phyloP scores from a whole-genome alignment of 2,888 invertebrate species.

The Palloptera scutellata region DNA sequence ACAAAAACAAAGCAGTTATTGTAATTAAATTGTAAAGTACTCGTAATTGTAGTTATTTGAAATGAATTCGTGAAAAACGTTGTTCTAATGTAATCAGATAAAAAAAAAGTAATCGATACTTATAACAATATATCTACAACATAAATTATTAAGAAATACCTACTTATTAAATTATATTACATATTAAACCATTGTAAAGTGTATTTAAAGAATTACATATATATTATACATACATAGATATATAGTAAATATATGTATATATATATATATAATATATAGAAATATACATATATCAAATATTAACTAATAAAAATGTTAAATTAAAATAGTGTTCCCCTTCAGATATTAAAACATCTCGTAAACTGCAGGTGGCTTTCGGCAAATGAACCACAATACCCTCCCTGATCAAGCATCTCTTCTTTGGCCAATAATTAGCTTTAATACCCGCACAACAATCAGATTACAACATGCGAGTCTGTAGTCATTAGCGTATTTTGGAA shows the following conservation, averaged over 20 bases:
- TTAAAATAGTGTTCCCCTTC: constrained; percentile 10
- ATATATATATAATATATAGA: constrained; percentile 28
- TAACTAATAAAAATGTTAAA: constrained; percentile 28
- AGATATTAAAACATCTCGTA: too few species aligned
- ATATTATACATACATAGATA: constrained; percentile 30
- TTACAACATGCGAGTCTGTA: too few species aligned
- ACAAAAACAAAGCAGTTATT: constrained; percentile 5
- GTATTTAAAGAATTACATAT: constrained; percentile 32
- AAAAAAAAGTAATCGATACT: constrained; percentile 26
- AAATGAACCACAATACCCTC: too few species aligned
- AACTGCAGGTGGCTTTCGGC: too few species aligned
- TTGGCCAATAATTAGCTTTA: too few species aligned
- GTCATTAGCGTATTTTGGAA: too few species aligned
- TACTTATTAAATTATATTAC: constrained; percentile 3
- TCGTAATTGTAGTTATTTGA: constrained; percentile 19
- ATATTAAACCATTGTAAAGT: constrained; percentile 26
- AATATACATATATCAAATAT: too few species aligned
- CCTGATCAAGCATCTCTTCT: too few species aligned
- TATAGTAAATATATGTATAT: constrained; percentile 27
- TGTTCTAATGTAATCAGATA: too few species aligned
- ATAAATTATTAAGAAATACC: background rate
- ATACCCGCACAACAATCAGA: too few species aligned
- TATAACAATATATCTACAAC: constrained; percentile 17
- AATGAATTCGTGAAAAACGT: background rate
- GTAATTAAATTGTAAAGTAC: constrained; percentile 15